Evolutionary conservation across 1,140 invertebrate species (phyloP).

Genomic region (Macrobrachium nipponense): DNA sequence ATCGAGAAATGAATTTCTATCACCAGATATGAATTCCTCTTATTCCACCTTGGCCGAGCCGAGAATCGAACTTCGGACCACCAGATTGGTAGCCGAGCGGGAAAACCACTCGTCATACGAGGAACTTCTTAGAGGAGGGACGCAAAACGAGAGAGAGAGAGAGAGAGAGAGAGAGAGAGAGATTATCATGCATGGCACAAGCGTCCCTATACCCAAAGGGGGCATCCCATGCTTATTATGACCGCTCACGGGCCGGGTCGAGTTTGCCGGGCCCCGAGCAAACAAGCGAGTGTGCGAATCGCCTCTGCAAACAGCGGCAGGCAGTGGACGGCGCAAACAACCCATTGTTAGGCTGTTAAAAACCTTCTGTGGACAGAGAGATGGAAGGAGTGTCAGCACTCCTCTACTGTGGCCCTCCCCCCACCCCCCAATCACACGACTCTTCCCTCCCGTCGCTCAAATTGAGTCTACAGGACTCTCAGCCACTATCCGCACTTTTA

Average conservation of each 20-base stretch:
- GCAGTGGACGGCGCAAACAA: conserved; percentile 33
- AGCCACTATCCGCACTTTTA: no score
- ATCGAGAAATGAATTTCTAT: no score
- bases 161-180: neutral
- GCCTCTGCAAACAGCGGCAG: conserved; percentile 45
- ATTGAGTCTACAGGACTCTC: no score
- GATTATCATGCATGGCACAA: neutral
- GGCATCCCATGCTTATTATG: conserved; percentile 27
- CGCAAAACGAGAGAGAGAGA: neutral
- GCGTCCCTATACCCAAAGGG: neutral
- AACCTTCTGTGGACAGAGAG: conserved; percentile 39
- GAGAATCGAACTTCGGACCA: no score
- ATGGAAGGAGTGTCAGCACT: conserved; percentile 45
- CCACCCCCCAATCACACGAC: neutral
- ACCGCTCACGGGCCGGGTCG: conserved; percentile 35
- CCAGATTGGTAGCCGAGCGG: no score
- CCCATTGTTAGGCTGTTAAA: conserved; percentile 37
- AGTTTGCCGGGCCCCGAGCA: neutral
- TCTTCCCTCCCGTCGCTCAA: no score
- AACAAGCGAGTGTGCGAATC: conserved; percentile 49
- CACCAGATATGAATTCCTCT: no score
- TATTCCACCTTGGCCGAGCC: no score
- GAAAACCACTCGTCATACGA: no score
- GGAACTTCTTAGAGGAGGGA: no score
- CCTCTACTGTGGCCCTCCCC: conserved; percentile 49